Percentiles rank a stretch among this genome's conserved stretches.
Conservation (phyloP, 2,797 vertebrate species). For the Echeneis naucrates region DNA sequence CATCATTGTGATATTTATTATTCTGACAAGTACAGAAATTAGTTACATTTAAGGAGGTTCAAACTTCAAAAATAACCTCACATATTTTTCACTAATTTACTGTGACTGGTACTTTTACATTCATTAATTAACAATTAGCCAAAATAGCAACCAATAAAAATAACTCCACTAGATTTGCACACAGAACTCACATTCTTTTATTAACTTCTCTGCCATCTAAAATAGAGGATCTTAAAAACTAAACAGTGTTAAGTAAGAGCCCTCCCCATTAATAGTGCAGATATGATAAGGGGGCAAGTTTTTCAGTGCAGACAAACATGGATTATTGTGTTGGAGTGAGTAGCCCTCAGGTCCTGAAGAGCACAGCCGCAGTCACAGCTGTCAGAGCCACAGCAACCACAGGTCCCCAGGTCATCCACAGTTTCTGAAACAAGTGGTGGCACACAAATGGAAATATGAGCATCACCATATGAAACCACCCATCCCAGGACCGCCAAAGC, state of each 20-base stretch:
- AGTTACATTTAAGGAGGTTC: constrained; percentile 51
- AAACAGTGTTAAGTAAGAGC: constrained; percentile 74
- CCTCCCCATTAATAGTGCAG: constrained; percentile 70
- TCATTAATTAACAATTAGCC: constrained; percentile 64
- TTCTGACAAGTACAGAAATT: constrained; percentile 57
- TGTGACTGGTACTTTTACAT: constrained; percentile 66
- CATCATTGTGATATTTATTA: constrained; percentile 61
- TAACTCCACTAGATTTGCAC: constrained; percentile 30
- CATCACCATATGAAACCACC: constrained; percentile 29
- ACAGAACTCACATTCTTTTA: constrained; percentile 67
- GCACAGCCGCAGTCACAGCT: constrained; percentile 92
- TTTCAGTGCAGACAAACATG: constrained; percentile 54
- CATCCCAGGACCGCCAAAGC: constrained; percentile 39
- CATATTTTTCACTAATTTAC: constrained; percentile 44
- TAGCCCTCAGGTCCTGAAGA: constrained; percentile 92
- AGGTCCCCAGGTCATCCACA: constrained; percentile 95
- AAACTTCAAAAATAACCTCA: constrained; percentile 51
- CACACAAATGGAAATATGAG: constrained; percentile 76
- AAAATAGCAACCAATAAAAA: constrained; percentile 40
- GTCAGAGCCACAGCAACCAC: constrained; percentile 92
- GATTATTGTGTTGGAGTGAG: constrained; percentile 29
- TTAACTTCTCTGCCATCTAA: constrained; percentile 68
- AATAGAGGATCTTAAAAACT: constrained; percentile 72
- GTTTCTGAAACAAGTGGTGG: constrained; percentile 90
- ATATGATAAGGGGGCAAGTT: constrained; percentile 66